Base-by-base conservation (phyloP, 1,140 invertebrate species). In the Aradophagus sp. region DNA sequence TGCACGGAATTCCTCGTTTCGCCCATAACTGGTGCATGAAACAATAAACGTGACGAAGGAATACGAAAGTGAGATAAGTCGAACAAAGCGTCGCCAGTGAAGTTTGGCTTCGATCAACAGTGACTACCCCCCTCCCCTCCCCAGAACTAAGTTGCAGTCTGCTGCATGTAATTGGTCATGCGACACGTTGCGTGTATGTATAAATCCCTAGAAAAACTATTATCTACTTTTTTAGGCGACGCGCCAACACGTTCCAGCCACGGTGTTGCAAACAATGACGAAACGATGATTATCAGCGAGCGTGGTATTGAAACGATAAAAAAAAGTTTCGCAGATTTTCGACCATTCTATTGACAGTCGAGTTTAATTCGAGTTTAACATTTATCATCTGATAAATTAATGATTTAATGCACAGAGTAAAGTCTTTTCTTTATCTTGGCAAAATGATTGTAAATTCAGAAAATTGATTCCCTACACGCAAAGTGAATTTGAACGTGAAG, bases 141-240 rank as follows among this genome's bases (percentile, higher is more conserved):
- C n/a, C n/a, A n/a, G n/a, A 29, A 2, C 4, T 10, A n/a, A 2
- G 50, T 53, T 53, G 47, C 34, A 29, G 8, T 42, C 20, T 13
- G 44, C 52, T 38, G 53, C 45, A 31, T 34, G 63, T 29, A 59
- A 38, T 53, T 53, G 53, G 16, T 67, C 63, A 53, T 58, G 63
- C 47, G 29, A 67, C 41, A 53, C 63, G 13, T 59, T 59, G 55
- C 63, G 53, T 67, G 63, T 53, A 32, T 13, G 16, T 27, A 59
- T 31, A 67, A 59, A 67, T 67, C 45, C 53, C 26, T 34, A 26
- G 39, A 67, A 47, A 11, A 58, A 67, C 47, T 59, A 53, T 67
- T 59, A 67, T 67, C 63, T 67, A 13, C 52, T 19, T 58, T 44
- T 44, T 58, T 56, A 20, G 42, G 52, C 32, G 7, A 20, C 23